phyloP scores from a whole-genome alignment of 2,888 invertebrate species.

The Trachelus iudaicus region DNA sequence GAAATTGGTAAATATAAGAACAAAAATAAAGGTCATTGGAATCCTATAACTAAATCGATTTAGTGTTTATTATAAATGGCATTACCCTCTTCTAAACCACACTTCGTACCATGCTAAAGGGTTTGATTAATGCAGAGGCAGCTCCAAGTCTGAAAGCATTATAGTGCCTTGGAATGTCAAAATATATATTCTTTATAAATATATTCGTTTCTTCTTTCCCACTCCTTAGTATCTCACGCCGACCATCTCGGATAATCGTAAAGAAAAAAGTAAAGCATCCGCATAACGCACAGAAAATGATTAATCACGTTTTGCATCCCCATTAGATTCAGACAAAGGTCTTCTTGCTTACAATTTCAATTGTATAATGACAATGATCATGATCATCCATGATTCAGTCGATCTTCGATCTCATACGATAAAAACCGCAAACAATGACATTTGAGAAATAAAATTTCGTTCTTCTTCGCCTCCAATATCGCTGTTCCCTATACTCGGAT shows the following conservation, averaged over 20 bases:
- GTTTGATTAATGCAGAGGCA: background rate
- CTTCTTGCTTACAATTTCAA: background rate
- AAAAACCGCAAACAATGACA: background rate
- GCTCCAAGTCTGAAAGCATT: background rate
- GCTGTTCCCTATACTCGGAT: too few relatives aligned
- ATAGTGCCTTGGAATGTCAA: background rate
- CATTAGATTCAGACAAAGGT: background rate
- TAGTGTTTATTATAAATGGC: conserved; percentile 29
- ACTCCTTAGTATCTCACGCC: background rate
- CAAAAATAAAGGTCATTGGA: background rate
- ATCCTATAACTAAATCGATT: conserved; percentile 25
- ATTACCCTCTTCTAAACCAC: conserved; percentile 13
- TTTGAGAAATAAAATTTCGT: background rate
- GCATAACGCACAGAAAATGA: background rate
- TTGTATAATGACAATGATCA: too few relatives aligned
- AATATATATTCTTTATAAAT: background rate
- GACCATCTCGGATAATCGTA: background rate
- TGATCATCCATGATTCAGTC: background rate
- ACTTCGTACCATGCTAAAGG: background rate
- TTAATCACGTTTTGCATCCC: background rate
- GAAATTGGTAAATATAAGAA: background rate
- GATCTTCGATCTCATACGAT: background rate
- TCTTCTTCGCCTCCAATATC: too few relatives aligned
- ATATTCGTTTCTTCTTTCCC: background rate
- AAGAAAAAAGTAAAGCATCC: background rate